Conservation (phyloP, 1,140 invertebrate genomes). For the Pseudachorutes palmiensis region DNA sequence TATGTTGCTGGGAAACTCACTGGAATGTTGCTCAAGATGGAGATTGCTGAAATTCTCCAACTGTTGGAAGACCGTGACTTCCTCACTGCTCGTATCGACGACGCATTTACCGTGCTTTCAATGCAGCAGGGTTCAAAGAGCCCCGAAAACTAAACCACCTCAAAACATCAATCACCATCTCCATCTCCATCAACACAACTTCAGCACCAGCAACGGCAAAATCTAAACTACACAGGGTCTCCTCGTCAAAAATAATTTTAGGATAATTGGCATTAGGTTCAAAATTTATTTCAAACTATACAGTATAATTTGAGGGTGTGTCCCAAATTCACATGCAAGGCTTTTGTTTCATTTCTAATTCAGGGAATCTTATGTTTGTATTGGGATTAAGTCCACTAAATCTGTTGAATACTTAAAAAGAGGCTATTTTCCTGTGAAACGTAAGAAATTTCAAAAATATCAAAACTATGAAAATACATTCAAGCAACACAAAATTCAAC, state of each 20-base stretch:
- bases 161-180: neutral
- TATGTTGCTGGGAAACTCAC: slow-evolving; percentile 96
- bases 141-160: slow-evolving; percentile 44
- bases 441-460: slow-evolving; percentile 20
- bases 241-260: too few species aligned
- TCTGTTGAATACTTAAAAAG: too few species aligned
- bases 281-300: too few species aligned
- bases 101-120: slow-evolving; percentile 93
- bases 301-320: too few species aligned
- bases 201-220: neutral
- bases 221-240: too few species aligned
- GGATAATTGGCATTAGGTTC: too few species aligned
- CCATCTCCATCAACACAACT: slow-evolving; percentile 10
- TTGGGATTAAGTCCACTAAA: too few species aligned
- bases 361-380: too few species aligned
- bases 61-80: slow-evolving; percentile 81
- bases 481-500: slow-evolving; percentile 26
- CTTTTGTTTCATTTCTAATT: too few species aligned
- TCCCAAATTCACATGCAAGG: too few species aligned
- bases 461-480: slow-evolving; percentile 32
- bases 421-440: too few species aligned
- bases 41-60: slow-evolving; percentile 95
- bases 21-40: slow-evolving; percentile 98
- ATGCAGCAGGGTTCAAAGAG: slow-evolving; percentile 95
- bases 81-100: slow-evolving; percentile 60